These are phyloP conservation scores for Seriola dumerili DNA, from an alignment of 2,113 vertebrate species.

Conservation along the genomic window DNA sequence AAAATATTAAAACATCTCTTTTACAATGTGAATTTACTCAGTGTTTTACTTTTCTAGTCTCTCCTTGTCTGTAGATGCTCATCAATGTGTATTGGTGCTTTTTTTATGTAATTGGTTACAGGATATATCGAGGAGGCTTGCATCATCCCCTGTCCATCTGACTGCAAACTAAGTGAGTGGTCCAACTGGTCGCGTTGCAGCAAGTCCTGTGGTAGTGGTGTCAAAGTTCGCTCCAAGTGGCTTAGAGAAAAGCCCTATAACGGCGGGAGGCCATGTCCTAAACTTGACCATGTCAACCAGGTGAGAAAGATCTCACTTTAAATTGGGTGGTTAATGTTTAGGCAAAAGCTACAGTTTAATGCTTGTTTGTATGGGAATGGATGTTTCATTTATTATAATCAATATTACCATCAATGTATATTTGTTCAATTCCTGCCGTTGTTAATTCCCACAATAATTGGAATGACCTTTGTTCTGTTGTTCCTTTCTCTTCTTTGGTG, in stretches of 20 bases:
- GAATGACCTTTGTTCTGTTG: neutral
- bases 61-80: too few species aligned
- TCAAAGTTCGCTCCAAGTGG: constrained; percentile 99
- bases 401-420: too few species aligned
- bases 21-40: too few species aligned
- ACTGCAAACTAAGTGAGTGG: constrained; percentile 99
- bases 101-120: constrained; percentile 59
- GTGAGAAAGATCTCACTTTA: constrained; percentile 76
- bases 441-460: neutral
- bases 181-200: constrained; percentile 99
- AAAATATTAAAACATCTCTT: too few species aligned
- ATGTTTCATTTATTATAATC: neutral
- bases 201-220: constrained; percentile 97
- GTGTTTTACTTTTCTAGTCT: too few species aligned
- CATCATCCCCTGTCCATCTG: constrained; percentile 96
- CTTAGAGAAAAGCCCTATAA: constrained; percentile 98
- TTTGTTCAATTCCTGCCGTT: neutral
- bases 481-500: constrained; percentile 22
- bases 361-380: neutral
- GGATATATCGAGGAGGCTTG: constrained; percentile 99
- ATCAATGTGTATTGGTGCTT: too few species aligned
- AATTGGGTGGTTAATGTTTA: neutral
- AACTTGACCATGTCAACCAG: constrained; percentile 97
- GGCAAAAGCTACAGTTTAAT: neutral
- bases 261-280: constrained; percentile 95